These are phyloP conservation scores for Leucopsar rothschildi DNA, from an alignment of 2,113 vertebrate genomes.

Conservation along the genomic window DNA sequence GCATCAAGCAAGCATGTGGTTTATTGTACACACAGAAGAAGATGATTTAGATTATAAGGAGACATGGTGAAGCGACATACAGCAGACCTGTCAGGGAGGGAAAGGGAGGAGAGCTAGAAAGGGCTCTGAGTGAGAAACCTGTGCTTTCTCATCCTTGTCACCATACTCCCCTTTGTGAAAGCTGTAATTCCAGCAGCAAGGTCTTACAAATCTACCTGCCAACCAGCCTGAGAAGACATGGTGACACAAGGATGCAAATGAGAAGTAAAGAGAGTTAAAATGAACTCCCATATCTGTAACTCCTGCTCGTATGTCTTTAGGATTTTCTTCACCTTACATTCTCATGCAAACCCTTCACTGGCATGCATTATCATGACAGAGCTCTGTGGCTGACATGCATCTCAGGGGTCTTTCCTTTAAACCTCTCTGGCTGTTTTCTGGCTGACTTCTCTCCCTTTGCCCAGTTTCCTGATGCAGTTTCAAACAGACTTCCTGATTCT, in stretches of 20 bases:
- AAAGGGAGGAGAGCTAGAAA: neutral
- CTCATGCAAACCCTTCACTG: neutral
- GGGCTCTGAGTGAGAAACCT: neutral
- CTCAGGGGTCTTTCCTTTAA: neutral
- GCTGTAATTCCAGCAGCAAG: neutral
- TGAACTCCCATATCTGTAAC: neutral
- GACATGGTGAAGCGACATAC: neutral
- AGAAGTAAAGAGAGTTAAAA: neutral
- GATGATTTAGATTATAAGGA: neutral
- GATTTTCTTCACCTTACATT: neutral
- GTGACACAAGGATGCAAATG: neutral
- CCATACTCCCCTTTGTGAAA: neutral
- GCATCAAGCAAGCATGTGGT: neutral
- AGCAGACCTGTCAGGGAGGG: neutral
- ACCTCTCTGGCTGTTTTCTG: neutral
- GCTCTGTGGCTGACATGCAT: neutral
- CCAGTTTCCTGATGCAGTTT: neutral
- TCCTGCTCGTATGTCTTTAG: neutral
- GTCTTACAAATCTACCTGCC: neutral
- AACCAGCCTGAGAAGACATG: neutral
- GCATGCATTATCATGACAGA: neutral
- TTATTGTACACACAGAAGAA: neutral
- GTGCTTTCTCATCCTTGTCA: neutral
- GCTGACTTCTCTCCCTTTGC: neutral
- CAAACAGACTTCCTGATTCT: neutral